Evolutionary conservation across 1,140 invertebrate species (phyloP), one percentile per base, ranked within the genome.

Genomic region (Harpegnathos saltator): DNA sequence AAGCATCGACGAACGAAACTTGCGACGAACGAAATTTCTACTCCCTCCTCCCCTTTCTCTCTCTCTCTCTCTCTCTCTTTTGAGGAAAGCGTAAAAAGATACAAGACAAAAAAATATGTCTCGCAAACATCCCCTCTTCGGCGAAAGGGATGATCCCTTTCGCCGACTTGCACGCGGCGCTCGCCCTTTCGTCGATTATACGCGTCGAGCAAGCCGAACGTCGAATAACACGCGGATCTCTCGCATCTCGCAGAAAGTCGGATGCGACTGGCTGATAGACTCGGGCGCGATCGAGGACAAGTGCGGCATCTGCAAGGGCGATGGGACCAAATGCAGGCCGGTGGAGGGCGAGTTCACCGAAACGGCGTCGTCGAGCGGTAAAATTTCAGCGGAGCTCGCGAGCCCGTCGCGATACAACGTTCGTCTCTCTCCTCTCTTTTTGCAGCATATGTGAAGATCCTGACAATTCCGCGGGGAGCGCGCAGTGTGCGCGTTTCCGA

Each of bases 241-340:
- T 68, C 11, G 52, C 56, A 82, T 89, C 90, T 33, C 38, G 48
- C 87, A 96, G 96, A 94, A 93, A 83, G 95, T 97, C 19, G 96
- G 96, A 1, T 97, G 96, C 93, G 96, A 97, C 91, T 96, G 95
- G 94, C 89, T 93, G 7, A 91, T 97, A 11, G 96, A 96, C 88
- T 97, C 96, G 0, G 92, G 94, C 54, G 96, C 96, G 0, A 93
- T 95, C 29, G 96, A 97, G 83, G 97, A 97, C 90, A 91, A 95
- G 12, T 97, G 97, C 89, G 96, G 96, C 0, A 91, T 97, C 2
- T 97, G 97, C 90, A 95, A 96, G 87, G 96, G 97, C 2, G 96
- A 97, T 88, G 96, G 96, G 0, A 95, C 95, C 0, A 94, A 95
- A 26, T 97, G 97, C 85, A 95, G 89, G 61, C 80, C 90, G 15